Conservation (phyloP, 2,113 vertebrate genomes). For the Sturnus vulgaris region DNA sequence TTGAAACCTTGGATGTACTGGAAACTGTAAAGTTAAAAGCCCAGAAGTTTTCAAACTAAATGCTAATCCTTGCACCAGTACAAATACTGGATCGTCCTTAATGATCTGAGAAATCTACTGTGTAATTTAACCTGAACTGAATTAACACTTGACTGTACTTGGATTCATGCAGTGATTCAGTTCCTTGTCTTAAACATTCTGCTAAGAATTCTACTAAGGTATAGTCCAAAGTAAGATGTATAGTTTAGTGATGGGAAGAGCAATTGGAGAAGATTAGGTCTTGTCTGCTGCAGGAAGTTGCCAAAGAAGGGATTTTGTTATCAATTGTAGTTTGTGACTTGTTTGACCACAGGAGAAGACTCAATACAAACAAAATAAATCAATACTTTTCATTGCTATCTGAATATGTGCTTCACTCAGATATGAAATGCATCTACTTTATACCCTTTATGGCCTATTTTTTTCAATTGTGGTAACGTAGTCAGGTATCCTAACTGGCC, state of each 20-base stretch:
- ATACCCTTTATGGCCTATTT: neutral
- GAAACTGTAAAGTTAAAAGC: neutral
- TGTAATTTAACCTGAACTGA: neutral
- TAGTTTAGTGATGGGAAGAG: neutral
- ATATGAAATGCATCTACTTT: neutral
- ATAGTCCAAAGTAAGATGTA: rapidly evolving
- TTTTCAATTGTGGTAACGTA: neutral
- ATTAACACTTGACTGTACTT: neutral
- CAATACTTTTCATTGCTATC: neutral
- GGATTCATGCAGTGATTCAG: neutral
- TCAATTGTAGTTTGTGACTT: neutral
- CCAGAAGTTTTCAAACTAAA: neutral
- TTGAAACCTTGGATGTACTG: neutral
- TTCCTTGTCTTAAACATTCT: neutral
- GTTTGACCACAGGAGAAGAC: neutral
- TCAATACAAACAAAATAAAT: neutral
- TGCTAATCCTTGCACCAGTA: neutral
- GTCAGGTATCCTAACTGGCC: neutral
- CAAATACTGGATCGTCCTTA: neutral
- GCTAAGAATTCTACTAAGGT: neutral
- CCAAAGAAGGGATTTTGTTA: neutral
- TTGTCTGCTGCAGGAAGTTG: neutral
- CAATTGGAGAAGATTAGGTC: neutral
- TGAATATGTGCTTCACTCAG: neutral
- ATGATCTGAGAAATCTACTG: neutral